phyloP scores from a whole-genome alignment of 2,888 invertebrate genomes.

The Mycogona germanica region DNA sequence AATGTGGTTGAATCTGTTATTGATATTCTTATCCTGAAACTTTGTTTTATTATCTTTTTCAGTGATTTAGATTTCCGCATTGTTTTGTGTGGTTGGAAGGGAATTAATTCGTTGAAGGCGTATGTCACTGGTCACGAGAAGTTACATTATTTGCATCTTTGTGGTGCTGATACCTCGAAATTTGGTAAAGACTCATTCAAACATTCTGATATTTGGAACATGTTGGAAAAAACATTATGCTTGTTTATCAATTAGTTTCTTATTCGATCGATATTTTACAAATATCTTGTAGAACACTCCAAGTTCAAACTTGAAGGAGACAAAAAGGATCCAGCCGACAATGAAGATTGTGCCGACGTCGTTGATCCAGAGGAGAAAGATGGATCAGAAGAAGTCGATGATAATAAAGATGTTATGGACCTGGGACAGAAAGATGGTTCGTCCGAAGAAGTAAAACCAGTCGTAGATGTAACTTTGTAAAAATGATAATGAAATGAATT shows the following conservation, averaged over 20 bases:
- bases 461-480: too few species aligned
- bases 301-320: constrained; percentile 6
- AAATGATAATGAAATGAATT: too few species aligned
- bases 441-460: too few species aligned
- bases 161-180: constrained; percentile 74
- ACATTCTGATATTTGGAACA: constrained; percentile 19
- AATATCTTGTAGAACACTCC: neutral
- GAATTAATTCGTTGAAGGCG: constrained; percentile 69
- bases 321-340: neutral
- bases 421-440: too few species aligned
- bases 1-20: neutral
- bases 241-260: neutral
- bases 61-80: constrained; percentile 36
- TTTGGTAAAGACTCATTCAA: constrained; percentile 49
- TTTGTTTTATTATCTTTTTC: neutral
- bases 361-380: too few species aligned
- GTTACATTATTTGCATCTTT: constrained; percentile 69
- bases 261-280: neutral
- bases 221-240: neutral
- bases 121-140: constrained; percentile 77
- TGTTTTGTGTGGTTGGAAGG: constrained; percentile 80
- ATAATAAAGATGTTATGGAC: too few species aligned
- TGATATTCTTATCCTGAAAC: too few species aligned
- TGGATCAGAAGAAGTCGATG: too few species aligned
- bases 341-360: too few species aligned